Base-by-base conservation (phyloP, 2,113 vertebrate species). In the Leucopsar rothschildi region DNA sequence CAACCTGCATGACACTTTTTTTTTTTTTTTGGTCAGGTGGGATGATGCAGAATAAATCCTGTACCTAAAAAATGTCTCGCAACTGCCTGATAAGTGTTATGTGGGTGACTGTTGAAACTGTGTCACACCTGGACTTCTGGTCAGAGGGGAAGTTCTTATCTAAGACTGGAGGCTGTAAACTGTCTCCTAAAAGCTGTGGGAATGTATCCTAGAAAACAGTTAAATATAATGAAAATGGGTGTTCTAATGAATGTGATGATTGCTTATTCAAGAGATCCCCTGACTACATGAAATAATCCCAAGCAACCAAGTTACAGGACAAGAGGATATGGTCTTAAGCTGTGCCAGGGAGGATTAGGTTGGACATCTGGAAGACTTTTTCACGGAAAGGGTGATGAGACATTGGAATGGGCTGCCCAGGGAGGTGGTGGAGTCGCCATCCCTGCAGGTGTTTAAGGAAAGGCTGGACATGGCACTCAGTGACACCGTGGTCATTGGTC, bases 401-500 rank as follows among this genome's bases (percentile, higher is more conserved):
- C 10, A 3, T 2, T 18, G 39, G 40, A 27, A 3, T 1, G 17
- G 24, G 29, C n/a, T 82, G 24, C 20, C 39, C 39, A 25, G 13
- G 28, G 44, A 21, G 45, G 21, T 18, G 69, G 9, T 45, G 69
- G 3, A 29, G 33, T n/a, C 45, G n/a, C 28, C 0, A 0, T 82
- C 11, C 24, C 13, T 21, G 19, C 24, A 76, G 29, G 45, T 7
- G 21, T 12, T 27, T 4, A 19, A 23, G 57, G 37, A 59, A 27
- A 8, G 44, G 1, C 19, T n/a, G 77, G 44, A 29, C 0, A 0
- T 39, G 60, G 19, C 60, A n/a, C 61, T 60, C 24, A 18, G 45
- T 55, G 47, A 27, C 40, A 23, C 0, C 0, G 14, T 1, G 2
- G 20, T 45, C 16, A 7, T 5, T 0, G 9, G 13, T 35, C 47